These are phyloP conservation scores for Polydrusus pterygomalis DNA, from an alignment of 2,888 invertebrate species.

Conservation along the genomic window DNA sequence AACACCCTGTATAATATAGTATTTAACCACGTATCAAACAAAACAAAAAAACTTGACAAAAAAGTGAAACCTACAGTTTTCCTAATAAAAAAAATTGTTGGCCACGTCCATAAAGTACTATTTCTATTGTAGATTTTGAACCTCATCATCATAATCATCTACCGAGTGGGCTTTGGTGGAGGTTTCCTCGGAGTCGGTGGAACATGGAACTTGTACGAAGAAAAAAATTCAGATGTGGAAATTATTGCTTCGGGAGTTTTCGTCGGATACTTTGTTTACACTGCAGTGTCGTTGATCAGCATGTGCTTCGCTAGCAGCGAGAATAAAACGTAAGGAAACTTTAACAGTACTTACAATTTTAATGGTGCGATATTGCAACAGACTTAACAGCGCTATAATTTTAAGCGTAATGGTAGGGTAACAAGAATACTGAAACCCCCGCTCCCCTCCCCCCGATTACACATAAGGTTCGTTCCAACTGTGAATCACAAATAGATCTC, in stretches of 20 bases:
- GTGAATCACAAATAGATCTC: neutral
- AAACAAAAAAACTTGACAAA: no score
- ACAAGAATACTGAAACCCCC: no score
- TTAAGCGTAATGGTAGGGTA: no score
- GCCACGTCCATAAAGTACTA: neutral
- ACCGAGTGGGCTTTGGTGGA: conserved; percentile 88
- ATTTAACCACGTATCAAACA: no score
- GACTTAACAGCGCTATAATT: no score
- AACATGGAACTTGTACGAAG: conserved; percentile 92
- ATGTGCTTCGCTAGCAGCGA: conserved; percentile 85
- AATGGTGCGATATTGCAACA: no score
- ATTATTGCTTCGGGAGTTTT: conserved; percentile 91
- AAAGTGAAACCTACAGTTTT: no score
- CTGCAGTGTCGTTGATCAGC: conserved; percentile 83
- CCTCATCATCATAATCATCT: conserved; percentile 85
- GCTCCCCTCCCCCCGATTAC: no score
- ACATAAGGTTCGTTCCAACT: neutral
- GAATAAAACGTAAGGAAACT: conserved; percentile 79
- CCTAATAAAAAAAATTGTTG: no score
- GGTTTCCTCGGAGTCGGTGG: conserved; percentile 91
- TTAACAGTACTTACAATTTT: no score
- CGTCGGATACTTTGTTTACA: conserved; percentile 91
- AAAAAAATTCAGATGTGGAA: conserved; percentile 90
- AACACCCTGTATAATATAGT: no score
- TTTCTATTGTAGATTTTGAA: conserved; percentile 81